A percentile compares a stretch with the other conserved stretches of the same genome.
Conservation (phyloP, 2,888 invertebrate species). For the Theretra japonica region DNA sequence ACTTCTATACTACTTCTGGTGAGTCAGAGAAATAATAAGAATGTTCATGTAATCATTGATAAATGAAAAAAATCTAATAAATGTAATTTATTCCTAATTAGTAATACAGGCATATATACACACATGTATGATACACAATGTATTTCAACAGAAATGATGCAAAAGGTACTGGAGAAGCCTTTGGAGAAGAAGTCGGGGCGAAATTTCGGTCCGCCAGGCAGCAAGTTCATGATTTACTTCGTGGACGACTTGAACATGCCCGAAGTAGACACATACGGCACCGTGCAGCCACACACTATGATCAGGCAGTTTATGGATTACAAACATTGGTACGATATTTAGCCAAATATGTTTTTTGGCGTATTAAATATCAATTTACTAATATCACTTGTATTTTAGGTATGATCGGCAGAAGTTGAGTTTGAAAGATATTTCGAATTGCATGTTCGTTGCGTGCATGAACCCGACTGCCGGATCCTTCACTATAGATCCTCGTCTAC, state of each 20-base stretch:
- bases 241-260: slow-evolving; percentile 99
- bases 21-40: slow-evolving; percentile 33
- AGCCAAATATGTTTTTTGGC: background rate
- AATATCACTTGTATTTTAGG: slow-evolving; percentile 65
- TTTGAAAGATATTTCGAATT: slow-evolving; percentile 95
- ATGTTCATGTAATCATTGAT: background rate
- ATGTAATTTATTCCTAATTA: no score
- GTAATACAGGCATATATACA: no score
- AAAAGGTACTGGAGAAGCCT: slow-evolving; percentile 94
- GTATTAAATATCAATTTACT: background rate
- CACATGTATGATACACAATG: background rate
- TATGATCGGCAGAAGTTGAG: slow-evolving; percentile 94
- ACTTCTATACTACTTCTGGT: slow-evolving; percentile 97
- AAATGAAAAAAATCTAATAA: no score
- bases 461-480: slow-evolving; percentile 98
- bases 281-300: slow-evolving; percentile 97
- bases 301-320: slow-evolving; percentile 97
- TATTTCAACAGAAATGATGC: slow-evolving; percentile 89
- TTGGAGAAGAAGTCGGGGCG: slow-evolving; percentile 97
- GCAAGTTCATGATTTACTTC: slow-evolving; percentile 95
- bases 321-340: slow-evolving; percentile 90
- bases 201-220: slow-evolving; percentile 97
- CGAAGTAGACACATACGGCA: slow-evolving; percentile 96
- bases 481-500: slow-evolving; percentile 95
- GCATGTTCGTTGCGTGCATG: slow-evolving; percentile 98